Percentiles rank a stretch among this genome's conserved stretches.
These are phyloP conservation scores for Ophiothrix spiculata DNA, from an alignment of 35 echinoderm and acorn worm species.

Conservation along the genomic window DNA sequence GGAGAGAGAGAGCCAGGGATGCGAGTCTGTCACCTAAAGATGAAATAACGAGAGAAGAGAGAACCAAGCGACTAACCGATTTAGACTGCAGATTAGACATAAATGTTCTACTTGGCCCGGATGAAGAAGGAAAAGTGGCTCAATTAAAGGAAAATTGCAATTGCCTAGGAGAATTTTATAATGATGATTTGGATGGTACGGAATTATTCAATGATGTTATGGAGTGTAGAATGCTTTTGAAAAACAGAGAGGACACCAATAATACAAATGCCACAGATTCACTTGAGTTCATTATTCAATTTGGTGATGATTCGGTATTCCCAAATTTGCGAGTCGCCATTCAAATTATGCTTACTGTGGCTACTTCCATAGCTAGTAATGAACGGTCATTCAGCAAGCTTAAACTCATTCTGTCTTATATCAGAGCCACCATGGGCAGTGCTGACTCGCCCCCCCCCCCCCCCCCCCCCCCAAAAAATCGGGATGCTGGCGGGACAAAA, in stretches of 20 bases:
- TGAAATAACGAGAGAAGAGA: constrained; percentile 16
- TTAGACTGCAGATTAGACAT: constrained; percentile 23
- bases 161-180: constrained; percentile 10
- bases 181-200: constrained; percentile 6
- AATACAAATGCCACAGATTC: constrained; percentile 22
- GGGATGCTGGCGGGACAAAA: too few species aligned
- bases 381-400: not conserved
- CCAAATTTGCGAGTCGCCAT: constrained; percentile 7
- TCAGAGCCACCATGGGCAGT: not conserved
- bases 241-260: constrained; percentile 23
- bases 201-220: constrained; percentile 31
- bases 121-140: constrained; percentile 28
- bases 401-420: not conserved
- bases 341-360: not conserved
- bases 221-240: constrained; percentile 41
- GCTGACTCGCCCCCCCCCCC: too few species aligned
- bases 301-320: constrained; percentile 35
- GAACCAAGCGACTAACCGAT: constrained; percentile 23
- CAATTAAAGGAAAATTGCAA: constrained; percentile 14
- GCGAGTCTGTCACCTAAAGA: constrained; percentile 29
- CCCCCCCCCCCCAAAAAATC: too few species aligned
- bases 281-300: constrained; percentile 31
- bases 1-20: constrained; percentile 11
- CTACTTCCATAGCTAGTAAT: not conserved
- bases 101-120: constrained; percentile 15